Base-by-base conservation (phyloP, 1,140 invertebrate genomes). In the Drosophila parabipectinata region DNA sequence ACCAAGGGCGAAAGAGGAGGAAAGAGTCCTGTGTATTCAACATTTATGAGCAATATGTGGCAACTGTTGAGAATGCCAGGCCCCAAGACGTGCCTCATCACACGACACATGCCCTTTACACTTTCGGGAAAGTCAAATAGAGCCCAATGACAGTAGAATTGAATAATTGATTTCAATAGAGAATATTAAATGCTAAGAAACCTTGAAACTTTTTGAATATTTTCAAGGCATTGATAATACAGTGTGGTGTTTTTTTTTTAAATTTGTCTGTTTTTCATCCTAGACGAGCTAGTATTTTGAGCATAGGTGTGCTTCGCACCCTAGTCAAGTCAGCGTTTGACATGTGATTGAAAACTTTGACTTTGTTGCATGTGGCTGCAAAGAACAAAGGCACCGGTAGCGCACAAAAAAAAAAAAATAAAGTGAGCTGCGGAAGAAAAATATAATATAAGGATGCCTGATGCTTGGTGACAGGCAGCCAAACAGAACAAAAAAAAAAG, bases 301-400 rank as follows among this genome's bases (percentile, higher is more conserved):
- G 2, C 41, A 7, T 18, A 15, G n/a, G n/a, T 44, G 41, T 44
- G 14, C 14, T 18, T 62, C 53, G 68, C 72, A 82, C 72, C 68
- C 75, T 66, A 87, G 83, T 88, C 79, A 87, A 87, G 60, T 83
- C 64, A 69, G 76, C 76, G 79, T 74, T 88, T 88, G 83, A 88
- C 83, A 88, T 88, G 72, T 88, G 83, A 88, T 88, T 88, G 83
- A 88, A 88, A 88, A 88, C 83, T 88, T 88, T 88, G 83, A 88
- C 83, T 88, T 88, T 88, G 71, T 76, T 85, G 77, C 81, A 75
- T 87, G 76, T 79, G 83, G 66, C 75, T 71, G 72, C 59, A 55
- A 50, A 61, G 60, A 67, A 63, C 51, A 77, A 60, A 77, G 79
- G 59, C 58, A 39, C 9, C 39, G 34, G 52, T 24, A 59, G 28